Evolutionary conservation across 2,888 invertebrate species (phyloP).

Genomic region (Cyrtodaria siliqua): DNA sequence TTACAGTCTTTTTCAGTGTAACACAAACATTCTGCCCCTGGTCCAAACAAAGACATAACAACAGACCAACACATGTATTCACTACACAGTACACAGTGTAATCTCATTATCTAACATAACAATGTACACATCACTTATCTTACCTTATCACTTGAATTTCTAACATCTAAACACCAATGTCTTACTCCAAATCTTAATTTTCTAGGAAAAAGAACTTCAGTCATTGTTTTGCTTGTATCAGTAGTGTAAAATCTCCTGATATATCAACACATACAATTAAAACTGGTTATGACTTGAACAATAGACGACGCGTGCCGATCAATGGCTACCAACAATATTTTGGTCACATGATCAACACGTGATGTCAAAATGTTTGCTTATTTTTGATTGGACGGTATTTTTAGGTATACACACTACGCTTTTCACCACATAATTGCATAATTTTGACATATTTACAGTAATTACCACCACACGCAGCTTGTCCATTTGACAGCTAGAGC

Average conservation of each 20-base stretch:
- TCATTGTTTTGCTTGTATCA: conserved; percentile 42
- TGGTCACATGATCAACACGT: conserved; percentile 56
- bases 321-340: conserved; percentile 19
- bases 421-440: background rate
- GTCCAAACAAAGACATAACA: too few species aligned
- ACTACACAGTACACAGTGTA: too few species aligned
- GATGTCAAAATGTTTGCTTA: background rate
- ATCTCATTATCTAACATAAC: too few species aligned
- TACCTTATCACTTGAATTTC: too few species aligned
- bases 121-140: too few species aligned
- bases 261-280: conserved; percentile 5
- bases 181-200: conserved; percentile 53
- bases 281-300: conserved; percentile 57
- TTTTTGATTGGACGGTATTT: conserved; percentile 14
- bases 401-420: too few species aligned
- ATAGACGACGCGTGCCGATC: conserved; percentile 50
- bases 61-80: too few species aligned
- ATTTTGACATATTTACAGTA: background rate
- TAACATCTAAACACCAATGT: too few species aligned
- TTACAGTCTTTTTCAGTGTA: too few species aligned
- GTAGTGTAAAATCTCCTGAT: conserved; percentile 3
- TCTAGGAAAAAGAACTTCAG: conserved; percentile 60
- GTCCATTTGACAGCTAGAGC: too few species aligned
- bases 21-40: too few species aligned
- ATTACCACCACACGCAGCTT: too few species aligned